phyloP scores from a whole-genome alignment of 2,113 vertebrate genomes.

The Falco punctatus region DNA sequence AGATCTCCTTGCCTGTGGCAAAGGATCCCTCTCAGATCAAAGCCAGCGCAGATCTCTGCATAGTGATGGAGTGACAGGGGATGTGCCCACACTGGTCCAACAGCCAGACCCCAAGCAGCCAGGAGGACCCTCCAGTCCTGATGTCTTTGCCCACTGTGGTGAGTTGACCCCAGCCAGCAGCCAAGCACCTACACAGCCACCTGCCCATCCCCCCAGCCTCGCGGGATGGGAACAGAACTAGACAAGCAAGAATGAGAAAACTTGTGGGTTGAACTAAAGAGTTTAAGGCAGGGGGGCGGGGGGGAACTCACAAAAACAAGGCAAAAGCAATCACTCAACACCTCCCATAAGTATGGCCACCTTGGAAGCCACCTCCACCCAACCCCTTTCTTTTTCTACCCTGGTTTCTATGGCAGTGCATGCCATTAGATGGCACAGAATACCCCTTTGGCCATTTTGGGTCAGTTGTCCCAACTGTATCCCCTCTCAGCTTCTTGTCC shows the following conservation, averaged over 20 bases:
- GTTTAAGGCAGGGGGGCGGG: neutral
- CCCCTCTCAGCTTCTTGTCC: neutral
- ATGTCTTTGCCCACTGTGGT: neutral
- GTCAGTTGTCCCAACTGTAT: neutral
- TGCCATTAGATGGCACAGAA: neutral
- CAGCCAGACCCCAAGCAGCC: neutral
- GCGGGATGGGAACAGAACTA: neutral
- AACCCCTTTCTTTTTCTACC: neutral
- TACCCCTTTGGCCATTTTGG: neutral
- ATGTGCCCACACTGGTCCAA: neutral
- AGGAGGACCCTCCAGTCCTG: neutral
- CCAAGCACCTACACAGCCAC: neutral
- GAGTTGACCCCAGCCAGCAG: neutral
- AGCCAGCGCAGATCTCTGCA: fast-evolving
- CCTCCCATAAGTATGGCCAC: neutral
- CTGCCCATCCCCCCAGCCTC: neutral
- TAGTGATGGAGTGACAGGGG: neutral
- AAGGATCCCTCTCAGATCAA: neutral
- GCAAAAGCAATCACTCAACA: neutral
- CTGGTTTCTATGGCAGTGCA: neutral
- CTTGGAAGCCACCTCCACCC: neutral
- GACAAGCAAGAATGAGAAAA: neutral
- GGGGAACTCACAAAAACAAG: neutral
- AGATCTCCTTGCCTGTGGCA: neutral
- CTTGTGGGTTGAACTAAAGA: neutral